Evolutionary conservation across 2,888 invertebrate genomes (phyloP).

Genomic region (Nymphalis c-album): DNA sequence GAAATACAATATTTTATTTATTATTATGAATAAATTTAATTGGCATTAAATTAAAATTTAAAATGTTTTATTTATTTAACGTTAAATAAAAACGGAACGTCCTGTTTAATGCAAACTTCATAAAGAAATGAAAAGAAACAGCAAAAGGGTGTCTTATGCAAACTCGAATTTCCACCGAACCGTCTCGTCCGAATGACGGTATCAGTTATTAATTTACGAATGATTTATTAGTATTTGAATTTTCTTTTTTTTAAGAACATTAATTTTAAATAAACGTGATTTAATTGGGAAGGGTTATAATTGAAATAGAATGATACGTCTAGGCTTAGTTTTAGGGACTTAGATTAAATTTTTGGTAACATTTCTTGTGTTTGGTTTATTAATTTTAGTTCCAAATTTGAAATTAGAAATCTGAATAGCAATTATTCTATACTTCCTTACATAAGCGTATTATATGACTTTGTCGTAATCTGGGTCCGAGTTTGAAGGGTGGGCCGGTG

Average conservation of each 20-base stretch:
- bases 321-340: too few species aligned
- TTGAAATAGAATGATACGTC: too few species aligned
- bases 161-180: conserved; percentile 21
- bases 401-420: too few species aligned
- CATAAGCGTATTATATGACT: too few species aligned
- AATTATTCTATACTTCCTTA: too few species aligned
- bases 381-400: too few species aligned
- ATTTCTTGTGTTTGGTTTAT: not conserved
- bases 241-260: conserved; percentile 43
- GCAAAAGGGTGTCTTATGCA: conserved; percentile 23
- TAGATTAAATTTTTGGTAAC: not conserved
- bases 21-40: not conserved
- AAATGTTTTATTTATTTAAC: not conserved
- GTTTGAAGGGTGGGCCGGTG: too few species aligned
- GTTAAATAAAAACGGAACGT: not conserved
- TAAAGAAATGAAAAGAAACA: not conserved
- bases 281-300: conserved; percentile 60
- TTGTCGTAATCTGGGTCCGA: too few species aligned
- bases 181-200: conserved; percentile 21
- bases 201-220: conserved; percentile 74
- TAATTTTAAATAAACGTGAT: conserved; percentile 65
- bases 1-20: not conserved
- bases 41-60: not conserved
- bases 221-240: conserved; percentile 62
- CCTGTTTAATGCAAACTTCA: not conserved